Evolutionary conservation across 1,140 invertebrate species (phyloP), one percentile per base, ranked within the genome.

Genomic region (Penaeus indicus): DNA sequence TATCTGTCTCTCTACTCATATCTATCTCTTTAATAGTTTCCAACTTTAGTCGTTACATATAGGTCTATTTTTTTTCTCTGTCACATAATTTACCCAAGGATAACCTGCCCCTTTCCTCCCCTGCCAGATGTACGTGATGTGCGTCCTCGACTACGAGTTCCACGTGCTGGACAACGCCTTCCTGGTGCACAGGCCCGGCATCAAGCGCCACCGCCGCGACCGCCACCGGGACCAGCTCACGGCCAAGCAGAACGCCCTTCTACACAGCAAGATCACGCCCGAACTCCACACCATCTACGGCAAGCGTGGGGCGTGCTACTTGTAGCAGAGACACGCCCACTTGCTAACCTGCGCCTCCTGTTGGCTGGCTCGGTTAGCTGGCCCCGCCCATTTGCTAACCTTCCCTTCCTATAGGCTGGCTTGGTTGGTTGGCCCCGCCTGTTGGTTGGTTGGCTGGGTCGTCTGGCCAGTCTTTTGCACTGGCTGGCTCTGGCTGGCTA

Each of bases 81-180:
- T 21, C 75, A 11, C 3, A 78, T 54, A 5, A 32, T 38, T 77
- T 22, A 27, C 0, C 21, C 19, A 4, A 25, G 19, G n/a, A 3
- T 25, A 22, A 42, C 16, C 60, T 82, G 1, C 21, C n/a, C 61
- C 60, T 38, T 62, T 62, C 22, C 60, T 60, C 79, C 32, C 64
- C 38, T 63, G 22, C 19, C 93, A 97, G 96, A 97, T 96, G 88
- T 97, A 97, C 93, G 95, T 96, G 63, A 94, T 97, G 72, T 97
- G 97, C 93, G 96, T 97, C 7, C 93, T 97, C 91, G 96, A 97
- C 92, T 98, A 97, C 92, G 96, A 97, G 91, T 97, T 98, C 92
- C 95, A 97, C 92, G 97, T 97, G 91, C 92, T 98, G 91, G 96
- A 98, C 93, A 97, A 97, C 92, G 96, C 96, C 13, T 98, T 97